A percentile compares a stretch with the other conserved stretches of the same genome.
Conservation (phyloP, 2,797 vertebrate species). For the Morus bassanus region DNA sequence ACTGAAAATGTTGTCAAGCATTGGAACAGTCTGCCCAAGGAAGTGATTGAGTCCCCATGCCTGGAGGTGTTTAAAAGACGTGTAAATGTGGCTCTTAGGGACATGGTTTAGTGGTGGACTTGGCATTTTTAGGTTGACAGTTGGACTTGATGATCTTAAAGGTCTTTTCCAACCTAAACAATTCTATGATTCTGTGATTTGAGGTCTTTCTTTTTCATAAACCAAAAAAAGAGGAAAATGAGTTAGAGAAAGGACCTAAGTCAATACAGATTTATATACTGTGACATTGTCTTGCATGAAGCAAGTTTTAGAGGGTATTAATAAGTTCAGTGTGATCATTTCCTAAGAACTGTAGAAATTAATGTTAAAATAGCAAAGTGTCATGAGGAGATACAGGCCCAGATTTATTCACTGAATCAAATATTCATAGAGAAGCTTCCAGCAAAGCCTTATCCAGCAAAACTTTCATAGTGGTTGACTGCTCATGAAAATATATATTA, state of each 20-base stretch:
- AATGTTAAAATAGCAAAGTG: neutral
- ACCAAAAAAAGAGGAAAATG: neutral
- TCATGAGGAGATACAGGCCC: rapidly evolving
- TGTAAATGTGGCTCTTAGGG: too few relatives aligned
- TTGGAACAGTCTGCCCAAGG: too few relatives aligned
- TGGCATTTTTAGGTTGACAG: too few relatives aligned
- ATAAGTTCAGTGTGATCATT: neutral
- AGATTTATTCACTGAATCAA: neutral
- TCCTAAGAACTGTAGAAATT: neutral
- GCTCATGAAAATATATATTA: neutral
- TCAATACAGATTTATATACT: neutral
- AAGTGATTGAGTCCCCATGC: too few relatives aligned
- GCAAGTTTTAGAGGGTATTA: neutral
- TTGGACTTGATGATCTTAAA: too few relatives aligned
- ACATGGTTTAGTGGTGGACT: too few relatives aligned
- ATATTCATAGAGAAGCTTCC: neutral
- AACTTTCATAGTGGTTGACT: neutral
- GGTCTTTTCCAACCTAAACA: too few relatives aligned
- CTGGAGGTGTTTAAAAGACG: too few relatives aligned
- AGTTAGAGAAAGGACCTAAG: neutral
- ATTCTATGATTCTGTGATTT: neutral
- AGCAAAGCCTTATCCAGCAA: neutral
- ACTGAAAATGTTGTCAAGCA: too few relatives aligned
- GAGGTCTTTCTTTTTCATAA: neutral
- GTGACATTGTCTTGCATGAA: neutral